These are phyloP conservation scores for Gandaritis pyraliata DNA, from an alignment of 2,888 invertebrate species.

Conservation along the genomic window DNA sequence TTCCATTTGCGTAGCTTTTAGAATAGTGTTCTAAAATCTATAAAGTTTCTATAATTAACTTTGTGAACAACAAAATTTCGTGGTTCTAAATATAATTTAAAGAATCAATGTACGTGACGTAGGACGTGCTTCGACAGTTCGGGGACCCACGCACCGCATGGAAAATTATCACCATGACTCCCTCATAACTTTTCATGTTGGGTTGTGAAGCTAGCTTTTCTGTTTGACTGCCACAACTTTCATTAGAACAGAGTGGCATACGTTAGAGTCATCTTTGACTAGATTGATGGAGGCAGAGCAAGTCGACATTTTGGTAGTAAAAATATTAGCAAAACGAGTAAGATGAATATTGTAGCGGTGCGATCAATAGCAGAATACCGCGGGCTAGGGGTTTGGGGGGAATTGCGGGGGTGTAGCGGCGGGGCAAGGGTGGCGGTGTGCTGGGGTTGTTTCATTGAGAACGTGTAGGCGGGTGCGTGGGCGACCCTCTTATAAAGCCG, in stretches of 20 bases:
- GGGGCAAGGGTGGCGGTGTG: constrained; percentile 49
- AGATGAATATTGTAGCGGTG: constrained; percentile 79
- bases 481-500: constrained; percentile 76
- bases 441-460: constrained; percentile 86
- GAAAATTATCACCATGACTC: constrained; percentile 17
- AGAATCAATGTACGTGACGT: constrained; percentile 32
- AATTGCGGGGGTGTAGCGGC: constrained; percentile 46
- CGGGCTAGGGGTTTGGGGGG: constrained; percentile 56
- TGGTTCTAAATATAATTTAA: constrained; percentile 39
- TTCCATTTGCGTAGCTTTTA: not conserved
- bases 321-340: constrained; percentile 60
- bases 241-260: not conserved
- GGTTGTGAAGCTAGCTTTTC: constrained; percentile 8
- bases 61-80: constrained; percentile 19
- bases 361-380: constrained; percentile 76
- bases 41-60: constrained; percentile 31
- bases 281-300: constrained; percentile 23
- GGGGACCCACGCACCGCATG: constrained; percentile 16
- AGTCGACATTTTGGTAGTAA: constrained; percentile 37
- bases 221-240: constrained; percentile 8
- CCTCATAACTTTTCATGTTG: constrained; percentile 16
- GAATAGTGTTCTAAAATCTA: not conserved
- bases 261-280: constrained; percentile 10
- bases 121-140: constrained; percentile 18
- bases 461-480: constrained; percentile 86